These are phyloP conservation scores for Drosophila percnosoma DNA, from an alignment of 2,888 invertebrate species.

Conservation along the genomic window DNA sequence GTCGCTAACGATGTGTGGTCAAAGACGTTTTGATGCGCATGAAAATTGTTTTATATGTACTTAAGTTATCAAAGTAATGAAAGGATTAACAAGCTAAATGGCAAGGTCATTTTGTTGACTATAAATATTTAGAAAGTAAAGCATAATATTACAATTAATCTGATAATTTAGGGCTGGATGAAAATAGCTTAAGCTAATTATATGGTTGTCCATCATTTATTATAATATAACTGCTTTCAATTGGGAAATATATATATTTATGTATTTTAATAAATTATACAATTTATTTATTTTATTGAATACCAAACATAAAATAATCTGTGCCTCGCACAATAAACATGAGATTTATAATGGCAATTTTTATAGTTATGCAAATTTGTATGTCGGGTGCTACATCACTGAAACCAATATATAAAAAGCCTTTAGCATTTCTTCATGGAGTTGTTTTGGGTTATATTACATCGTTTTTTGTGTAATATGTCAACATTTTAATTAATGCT, in stretches of 20 bases:
- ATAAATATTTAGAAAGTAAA: background rate
- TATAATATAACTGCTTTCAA: background rate
- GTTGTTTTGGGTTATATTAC: background rate
- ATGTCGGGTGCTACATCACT: slow-evolving; percentile 3
- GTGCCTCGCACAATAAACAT: background rate
- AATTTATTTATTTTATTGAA: background rate
- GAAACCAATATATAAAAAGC: slow-evolving; percentile 5
- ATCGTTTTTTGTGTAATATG: slow-evolving; percentile 27
- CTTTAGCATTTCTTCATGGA: slow-evolving; percentile 4
- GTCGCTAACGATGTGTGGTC: slow-evolving; percentile 45
- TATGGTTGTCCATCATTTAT: background rate
- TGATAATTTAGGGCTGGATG: background rate
- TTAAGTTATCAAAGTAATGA: background rate
- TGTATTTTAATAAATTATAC: background rate
- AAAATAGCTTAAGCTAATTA: background rate
- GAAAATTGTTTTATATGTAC: background rate
- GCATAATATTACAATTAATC: background rate
- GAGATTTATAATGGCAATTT: slow-evolving; percentile 4
- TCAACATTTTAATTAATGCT: slow-evolving; percentile 72
- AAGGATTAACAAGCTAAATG: background rate
- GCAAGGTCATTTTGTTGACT: background rate
- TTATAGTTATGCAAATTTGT: slow-evolving; percentile 23
- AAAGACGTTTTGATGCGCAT: slow-evolving; percentile 4
- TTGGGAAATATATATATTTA: background rate
- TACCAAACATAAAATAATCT: background rate